Evolutionary conservation across 2,797 vertebrate species (phyloP).

Genomic region (Chelon labrosus): DNA sequence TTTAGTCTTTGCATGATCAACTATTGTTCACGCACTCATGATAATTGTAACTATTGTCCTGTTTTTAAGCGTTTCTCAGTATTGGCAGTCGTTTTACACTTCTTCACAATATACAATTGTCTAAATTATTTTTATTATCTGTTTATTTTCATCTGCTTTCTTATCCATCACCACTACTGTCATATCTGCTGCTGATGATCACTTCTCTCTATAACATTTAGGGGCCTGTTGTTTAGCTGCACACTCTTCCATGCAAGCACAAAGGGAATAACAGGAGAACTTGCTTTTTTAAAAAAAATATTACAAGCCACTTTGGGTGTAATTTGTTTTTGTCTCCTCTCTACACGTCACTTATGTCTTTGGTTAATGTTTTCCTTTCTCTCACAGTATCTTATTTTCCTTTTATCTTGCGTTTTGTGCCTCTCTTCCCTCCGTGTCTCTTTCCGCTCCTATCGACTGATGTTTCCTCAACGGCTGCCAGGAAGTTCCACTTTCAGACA

Average conservation of each 20-base stretch:
- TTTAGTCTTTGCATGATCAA: constrained; percentile 42
- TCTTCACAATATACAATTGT: background rate
- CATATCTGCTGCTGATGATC: background rate
- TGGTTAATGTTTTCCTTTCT: constrained; percentile 20
- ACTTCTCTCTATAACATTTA: background rate
- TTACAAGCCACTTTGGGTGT: background rate
- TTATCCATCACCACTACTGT: background rate
- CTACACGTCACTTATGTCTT: constrained; percentile 2
- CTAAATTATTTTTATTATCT: background rate
- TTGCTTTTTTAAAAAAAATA: constrained; percentile 1
- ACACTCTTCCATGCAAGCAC: background rate
- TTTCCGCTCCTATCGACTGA: constrained; percentile 59
- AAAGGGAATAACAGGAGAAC: background rate
- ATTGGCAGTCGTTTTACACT: background rate
- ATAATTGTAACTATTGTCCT: constrained; percentile 1
- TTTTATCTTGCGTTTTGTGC: constrained; percentile 40
- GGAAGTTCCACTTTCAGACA: constrained; percentile 41
- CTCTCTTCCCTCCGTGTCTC: constrained; percentile 40
- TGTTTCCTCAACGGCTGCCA: constrained; percentile 70
- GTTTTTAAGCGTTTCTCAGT: background rate
- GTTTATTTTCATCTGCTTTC: constrained; percentile 1
- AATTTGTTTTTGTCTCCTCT: constrained; percentile 16
- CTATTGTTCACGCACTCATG: background rate
- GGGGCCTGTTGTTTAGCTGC: background rate
- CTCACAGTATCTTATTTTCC: constrained; percentile 22